Percentiles rank a stretch among this genome's conserved stretches.
Conservation (phyloP, 2,113 vertebrate genomes). For the Anarhynchus alexandrinus region DNA sequence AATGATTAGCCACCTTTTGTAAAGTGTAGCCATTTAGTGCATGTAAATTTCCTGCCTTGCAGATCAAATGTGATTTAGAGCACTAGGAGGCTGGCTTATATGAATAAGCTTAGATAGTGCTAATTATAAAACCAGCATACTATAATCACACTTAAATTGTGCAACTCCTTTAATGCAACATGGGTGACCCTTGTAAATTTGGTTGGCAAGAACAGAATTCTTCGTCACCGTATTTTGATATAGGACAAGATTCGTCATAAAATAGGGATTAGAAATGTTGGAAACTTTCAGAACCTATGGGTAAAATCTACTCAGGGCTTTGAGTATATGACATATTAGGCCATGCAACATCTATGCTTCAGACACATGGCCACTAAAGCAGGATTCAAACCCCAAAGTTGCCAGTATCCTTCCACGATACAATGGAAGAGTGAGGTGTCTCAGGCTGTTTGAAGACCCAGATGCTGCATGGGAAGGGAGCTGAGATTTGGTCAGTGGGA, state of each 20-base stretch:
- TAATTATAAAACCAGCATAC: constrained; percentile 65
- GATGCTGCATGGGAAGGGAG: background rate
- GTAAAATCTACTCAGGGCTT: background rate
- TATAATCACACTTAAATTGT: constrained; percentile 59
- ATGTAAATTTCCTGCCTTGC: constrained; percentile 65
- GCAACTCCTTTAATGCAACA: constrained; percentile 17
- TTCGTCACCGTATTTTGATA: background rate
- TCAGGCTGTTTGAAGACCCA: background rate
- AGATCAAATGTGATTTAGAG: constrained; percentile 57
- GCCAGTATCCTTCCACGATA: background rate
- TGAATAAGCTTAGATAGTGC: constrained; percentile 47
- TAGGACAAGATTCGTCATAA: background rate
- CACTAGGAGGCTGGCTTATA: constrained; percentile 33
- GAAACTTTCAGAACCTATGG: background rate
- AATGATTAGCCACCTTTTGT: constrained; percentile 60
- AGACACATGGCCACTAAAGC: background rate
- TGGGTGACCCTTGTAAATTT: background rate
- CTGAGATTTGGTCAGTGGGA: background rate
- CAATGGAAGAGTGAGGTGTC: background rate
- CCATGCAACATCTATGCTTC: background rate
- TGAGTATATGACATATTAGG: background rate
- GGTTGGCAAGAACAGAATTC: background rate
- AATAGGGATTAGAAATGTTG: background rate
- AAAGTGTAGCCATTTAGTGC: constrained; percentile 40
- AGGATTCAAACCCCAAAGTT: background rate